Evolutionary conservation across 1,140 invertebrate genomes (phyloP).

Genomic region (Philotrypesis tridentata): DNA sequence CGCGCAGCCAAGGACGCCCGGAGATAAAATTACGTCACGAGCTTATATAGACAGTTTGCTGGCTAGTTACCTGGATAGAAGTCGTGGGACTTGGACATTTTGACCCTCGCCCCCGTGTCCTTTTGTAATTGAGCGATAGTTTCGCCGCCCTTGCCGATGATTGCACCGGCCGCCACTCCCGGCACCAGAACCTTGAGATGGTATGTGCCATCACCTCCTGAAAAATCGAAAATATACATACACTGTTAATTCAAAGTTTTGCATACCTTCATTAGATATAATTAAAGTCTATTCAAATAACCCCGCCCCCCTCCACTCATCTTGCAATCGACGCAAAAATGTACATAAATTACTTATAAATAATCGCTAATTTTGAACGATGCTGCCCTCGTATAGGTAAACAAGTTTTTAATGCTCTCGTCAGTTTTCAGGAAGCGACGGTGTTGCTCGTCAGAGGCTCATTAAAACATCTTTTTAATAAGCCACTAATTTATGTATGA

Average conservation of each 20-base stretch:
- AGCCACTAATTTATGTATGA: background rate
- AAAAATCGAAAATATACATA: constrained; percentile 35
- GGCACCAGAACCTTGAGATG: constrained; percentile 97
- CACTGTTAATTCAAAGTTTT: background rate
- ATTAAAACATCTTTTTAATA: constrained; percentile 4
- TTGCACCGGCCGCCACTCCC: constrained; percentile 95
- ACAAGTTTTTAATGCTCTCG: background rate
- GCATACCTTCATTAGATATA: too few species aligned
- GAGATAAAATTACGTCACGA: constrained; percentile 40
- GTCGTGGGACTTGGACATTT: constrained; percentile 99
- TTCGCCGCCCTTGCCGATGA: constrained; percentile 98
- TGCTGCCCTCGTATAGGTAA: too few species aligned
- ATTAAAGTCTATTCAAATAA: too few species aligned
- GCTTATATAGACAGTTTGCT: background rate
- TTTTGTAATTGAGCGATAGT: constrained; percentile 97
- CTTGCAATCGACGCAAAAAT: too few species aligned
- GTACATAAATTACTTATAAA: too few species aligned
- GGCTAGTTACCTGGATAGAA: constrained; percentile 96
- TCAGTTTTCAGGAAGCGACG: background rate
- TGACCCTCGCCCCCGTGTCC: constrained; percentile 94
- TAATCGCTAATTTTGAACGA: too few species aligned
- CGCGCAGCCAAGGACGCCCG: constrained; percentile 18
- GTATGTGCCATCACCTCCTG: constrained; percentile 84
- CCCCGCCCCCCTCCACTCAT: too few species aligned
- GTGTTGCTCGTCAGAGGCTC: background rate